A percentile compares a stretch with the other conserved stretches of the same genome.
phyloP scores from a whole-genome alignment of 2,797 vertebrate species.

The Gastrophryne carolinensis region DNA sequence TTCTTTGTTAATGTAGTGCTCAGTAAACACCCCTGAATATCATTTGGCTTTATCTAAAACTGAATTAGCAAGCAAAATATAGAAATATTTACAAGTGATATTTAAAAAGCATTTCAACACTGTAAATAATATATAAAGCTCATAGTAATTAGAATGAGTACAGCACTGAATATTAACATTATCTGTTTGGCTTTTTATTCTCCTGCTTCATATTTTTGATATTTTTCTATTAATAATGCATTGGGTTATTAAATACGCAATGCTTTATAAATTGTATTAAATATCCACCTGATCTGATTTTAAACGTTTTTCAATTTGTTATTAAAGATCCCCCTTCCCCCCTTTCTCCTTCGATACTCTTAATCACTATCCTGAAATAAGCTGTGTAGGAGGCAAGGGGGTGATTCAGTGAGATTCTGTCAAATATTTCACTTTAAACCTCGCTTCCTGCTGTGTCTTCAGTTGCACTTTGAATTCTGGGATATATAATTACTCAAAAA shows the following conservation, averaged over 20 bases:
- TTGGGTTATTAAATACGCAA: too few species aligned
- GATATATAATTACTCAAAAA: slow-evolving; percentile 37
- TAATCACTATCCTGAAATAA: slow-evolving; percentile 40
- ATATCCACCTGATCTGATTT: slow-evolving; percentile 19
- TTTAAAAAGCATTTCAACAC: background rate
- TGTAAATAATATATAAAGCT: background rate
- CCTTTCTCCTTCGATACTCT: background rate
- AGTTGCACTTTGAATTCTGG: slow-evolving; percentile 32
- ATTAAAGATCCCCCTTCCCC: background rate
- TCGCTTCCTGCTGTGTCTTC: slow-evolving; percentile 29
- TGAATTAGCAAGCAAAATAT: background rate
- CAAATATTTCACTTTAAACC: slow-evolving; percentile 42
- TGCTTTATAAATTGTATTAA: slow-evolving; percentile 25
- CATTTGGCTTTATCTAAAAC: background rate
- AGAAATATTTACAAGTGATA: background rate
- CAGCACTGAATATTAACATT: background rate
- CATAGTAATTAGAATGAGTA: background rate
- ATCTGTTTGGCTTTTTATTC: background rate
- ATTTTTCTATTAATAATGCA: slow-evolving; percentile 25
- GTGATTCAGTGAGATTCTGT: slow-evolving; percentile 36
- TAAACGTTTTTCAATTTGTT: background rate
- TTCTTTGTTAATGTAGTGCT: background rate
- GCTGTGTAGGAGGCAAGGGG: slow-evolving; percentile 28
- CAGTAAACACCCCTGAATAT: background rate
- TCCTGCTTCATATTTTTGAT: background rate